phyloP scores from a whole-genome alignment of 1,140 invertebrate species.

The Cyclina sinensis region DNA sequence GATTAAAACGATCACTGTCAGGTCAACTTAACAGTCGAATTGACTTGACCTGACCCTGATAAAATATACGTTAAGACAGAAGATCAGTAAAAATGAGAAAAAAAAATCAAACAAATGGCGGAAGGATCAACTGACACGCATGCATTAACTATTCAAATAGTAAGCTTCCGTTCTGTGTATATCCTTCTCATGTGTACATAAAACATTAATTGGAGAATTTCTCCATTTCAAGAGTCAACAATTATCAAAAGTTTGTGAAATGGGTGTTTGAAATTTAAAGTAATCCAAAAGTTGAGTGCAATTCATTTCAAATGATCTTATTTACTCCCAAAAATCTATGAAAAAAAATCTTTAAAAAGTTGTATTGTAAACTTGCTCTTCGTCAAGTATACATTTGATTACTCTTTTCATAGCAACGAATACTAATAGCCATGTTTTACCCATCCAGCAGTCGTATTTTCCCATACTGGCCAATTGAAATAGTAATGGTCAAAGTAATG shows the following conservation, averaged over 20 bases:
- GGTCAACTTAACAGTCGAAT: neutral
- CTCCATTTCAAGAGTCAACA: neutral
- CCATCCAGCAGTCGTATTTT: too few relatives aligned
- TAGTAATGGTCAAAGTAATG: too few relatives aligned
- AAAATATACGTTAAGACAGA: neutral
- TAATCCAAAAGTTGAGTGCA: neutral
- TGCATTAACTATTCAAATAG: neutral
- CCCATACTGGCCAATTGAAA: too few relatives aligned
- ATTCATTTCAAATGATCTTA: too few relatives aligned
- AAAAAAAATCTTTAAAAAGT: too few relatives aligned
- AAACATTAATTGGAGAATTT: conserved; percentile 8
- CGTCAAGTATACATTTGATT: too few relatives aligned
- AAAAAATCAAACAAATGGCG: neutral
- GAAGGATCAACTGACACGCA: neutral
- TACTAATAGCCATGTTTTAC: too few relatives aligned
- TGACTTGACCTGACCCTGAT: neutral
- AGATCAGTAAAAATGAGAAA: neutral
- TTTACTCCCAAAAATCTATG: too few relatives aligned
- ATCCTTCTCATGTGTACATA: neutral
- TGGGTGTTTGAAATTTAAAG: neutral
- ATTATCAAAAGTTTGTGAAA: neutral
- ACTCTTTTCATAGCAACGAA: too few relatives aligned
- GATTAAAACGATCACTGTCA: neutral
- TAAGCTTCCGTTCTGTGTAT: neutral
- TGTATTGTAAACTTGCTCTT: too few relatives aligned